Percentiles rank a stretch among this genome's conserved stretches.
phyloP scores from a whole-genome alignment of 2,888 invertebrate species.

The Trissolcus brochymenae region DNA sequence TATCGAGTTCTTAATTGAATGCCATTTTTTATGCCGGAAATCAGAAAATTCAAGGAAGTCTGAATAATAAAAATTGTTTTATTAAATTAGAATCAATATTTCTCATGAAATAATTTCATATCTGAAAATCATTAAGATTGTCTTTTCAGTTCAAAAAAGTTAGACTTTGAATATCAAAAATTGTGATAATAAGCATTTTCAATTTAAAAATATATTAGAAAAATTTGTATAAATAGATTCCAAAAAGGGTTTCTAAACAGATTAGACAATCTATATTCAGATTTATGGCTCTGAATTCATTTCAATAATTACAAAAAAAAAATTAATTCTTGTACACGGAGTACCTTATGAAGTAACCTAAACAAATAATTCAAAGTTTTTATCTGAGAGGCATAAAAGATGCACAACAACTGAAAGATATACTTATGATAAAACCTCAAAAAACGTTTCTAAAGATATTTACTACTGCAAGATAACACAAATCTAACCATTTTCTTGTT shows the following conservation, averaged over 20 bases:
- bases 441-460: not conserved
- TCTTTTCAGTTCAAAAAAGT: too few relatives aligned
- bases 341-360: not conserved
- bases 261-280: not conserved
- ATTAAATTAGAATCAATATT: not conserved
- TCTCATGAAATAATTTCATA: too few relatives aligned
- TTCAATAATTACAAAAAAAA: not conserved
- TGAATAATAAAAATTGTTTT: not conserved
- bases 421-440: not conserved
- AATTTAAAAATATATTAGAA: too few relatives aligned
- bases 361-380: not conserved
- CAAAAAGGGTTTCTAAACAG: not conserved
- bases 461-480: too few relatives aligned
- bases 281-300: not conserved
- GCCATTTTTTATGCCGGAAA: not conserved
- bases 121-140: too few relatives aligned
- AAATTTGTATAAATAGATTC: too few relatives aligned
- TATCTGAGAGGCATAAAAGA: not conserved
- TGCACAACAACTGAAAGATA: not conserved
- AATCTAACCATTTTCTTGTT: too few relatives aligned
- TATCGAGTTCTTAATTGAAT: not conserved
- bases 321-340: not conserved
- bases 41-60: not conserved
- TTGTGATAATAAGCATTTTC: too few relatives aligned
- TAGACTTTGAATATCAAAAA: too few relatives aligned